These are phyloP conservation scores for Muscidifurax raptorellus DNA, from an alignment of 1,140 invertebrate species.

Conservation along the genomic window DNA sequence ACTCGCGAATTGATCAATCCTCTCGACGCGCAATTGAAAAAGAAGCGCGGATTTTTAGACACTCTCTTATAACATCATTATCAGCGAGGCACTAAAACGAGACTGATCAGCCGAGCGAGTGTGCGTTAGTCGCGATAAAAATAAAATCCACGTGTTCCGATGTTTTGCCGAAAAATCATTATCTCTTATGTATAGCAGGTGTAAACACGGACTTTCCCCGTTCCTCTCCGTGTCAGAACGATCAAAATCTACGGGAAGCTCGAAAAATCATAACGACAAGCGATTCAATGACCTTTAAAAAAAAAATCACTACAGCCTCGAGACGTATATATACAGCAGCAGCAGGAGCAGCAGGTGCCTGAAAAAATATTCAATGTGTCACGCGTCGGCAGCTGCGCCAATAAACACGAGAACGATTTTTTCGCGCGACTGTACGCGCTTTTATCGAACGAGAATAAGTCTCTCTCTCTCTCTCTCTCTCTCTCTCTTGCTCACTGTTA, in stretches of 20 bases:
- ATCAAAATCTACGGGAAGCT: neutral
- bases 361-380: neutral
- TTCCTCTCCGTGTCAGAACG: neutral
- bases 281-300: neutral
- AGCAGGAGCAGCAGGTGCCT: neutral
- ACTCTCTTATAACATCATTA: too few species aligned
- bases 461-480: slow-evolving; percentile 25
- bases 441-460: slow-evolving; percentile 42
- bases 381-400: slow-evolving; percentile 11
- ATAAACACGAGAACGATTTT: slow-evolving; percentile 23
- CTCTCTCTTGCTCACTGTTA: slow-evolving; percentile 7
- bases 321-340: neutral
- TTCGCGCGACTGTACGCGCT: slow-evolving; percentile 30
- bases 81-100: too few species aligned
- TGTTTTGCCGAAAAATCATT: too few species aligned
- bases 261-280: neutral
- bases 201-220: neutral
- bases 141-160: too few species aligned
- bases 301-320: neutral
- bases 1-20: too few species aligned
- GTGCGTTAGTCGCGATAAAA: too few species aligned
- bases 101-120: too few species aligned
- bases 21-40: too few species aligned
- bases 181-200: too few species aligned
- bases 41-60: too few species aligned